Evolutionary conservation across 2,888 invertebrate genomes (phyloP).

Genomic region (Diaprepes abbreviatus): DNA sequence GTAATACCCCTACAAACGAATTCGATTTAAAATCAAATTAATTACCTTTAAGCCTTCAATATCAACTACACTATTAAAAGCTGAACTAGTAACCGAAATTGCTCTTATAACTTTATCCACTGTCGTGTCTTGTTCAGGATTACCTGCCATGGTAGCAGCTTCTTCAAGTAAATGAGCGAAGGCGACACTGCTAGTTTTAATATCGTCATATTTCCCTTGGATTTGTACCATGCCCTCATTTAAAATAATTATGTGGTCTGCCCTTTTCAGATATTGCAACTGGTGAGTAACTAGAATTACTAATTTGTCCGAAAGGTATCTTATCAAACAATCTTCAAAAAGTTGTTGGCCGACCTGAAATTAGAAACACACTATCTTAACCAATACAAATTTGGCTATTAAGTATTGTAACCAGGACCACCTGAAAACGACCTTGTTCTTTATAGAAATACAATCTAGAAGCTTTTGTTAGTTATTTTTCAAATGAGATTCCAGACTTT

Average conservation of each 20-base stretch:
- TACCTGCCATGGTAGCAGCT: constrained; percentile 31
- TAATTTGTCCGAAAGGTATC: constrained; percentile 71
- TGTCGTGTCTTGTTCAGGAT: constrained; percentile 50
- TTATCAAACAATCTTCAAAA: constrained; percentile 80
- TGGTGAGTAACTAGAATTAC: constrained; percentile 79
- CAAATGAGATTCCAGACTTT: too few relatives aligned
- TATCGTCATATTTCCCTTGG: constrained; percentile 54
- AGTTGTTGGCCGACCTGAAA: constrained; percentile 72
- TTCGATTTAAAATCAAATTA: too few relatives aligned
- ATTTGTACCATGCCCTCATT: constrained; percentile 61
- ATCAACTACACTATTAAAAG: constrained; percentile 55
- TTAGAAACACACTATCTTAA: too few relatives aligned
- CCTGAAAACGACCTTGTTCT: too few relatives aligned
- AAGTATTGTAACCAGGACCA: too few relatives aligned
- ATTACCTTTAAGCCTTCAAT: constrained; percentile 57
- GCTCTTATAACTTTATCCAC: constrained; percentile 51
- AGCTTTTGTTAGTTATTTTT: too few relatives aligned
- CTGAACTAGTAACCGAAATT: constrained; percentile 54
- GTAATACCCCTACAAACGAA: too few relatives aligned
- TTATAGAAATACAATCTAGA: too few relatives aligned
- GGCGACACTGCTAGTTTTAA: constrained; percentile 67
- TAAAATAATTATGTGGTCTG: constrained; percentile 60
- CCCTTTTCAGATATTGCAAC: constrained; percentile 74
- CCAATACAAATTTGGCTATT: too few relatives aligned
- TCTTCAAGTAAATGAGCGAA: constrained; percentile 64